Conservation (phyloP, 2,797 vertebrate species). For the Darevskia nairensis region DNA sequence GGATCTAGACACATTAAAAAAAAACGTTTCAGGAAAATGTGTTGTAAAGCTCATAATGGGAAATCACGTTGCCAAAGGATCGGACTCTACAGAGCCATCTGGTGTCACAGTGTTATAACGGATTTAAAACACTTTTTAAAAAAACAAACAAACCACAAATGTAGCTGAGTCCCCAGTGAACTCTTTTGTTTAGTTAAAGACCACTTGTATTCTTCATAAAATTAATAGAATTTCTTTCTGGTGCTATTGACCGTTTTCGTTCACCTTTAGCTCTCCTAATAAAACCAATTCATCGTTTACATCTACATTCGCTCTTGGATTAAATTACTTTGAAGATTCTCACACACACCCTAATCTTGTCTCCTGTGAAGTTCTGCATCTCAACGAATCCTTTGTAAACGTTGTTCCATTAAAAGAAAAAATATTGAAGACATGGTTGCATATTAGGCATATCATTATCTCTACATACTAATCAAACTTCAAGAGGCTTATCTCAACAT, state of each 20-base stretch:
- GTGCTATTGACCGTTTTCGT: not conserved
- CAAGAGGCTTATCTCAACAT: not conserved
- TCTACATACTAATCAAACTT: not conserved
- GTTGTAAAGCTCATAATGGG: too few relatives aligned
- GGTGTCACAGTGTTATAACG: too few relatives aligned
- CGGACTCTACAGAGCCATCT: too few relatives aligned
- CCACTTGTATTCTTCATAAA: not conserved
- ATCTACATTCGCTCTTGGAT: not conserved
- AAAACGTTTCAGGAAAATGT: too few relatives aligned
- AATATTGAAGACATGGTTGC: not conserved
- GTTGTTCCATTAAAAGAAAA: not conserved
- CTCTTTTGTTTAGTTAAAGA: too few relatives aligned
- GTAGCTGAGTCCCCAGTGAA: too few relatives aligned
- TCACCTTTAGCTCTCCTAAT: not conserved
- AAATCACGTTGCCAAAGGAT: too few relatives aligned
- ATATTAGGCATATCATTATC: not conserved
- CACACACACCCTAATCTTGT: not conserved
- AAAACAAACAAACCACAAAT: not conserved
- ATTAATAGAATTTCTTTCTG: not conserved
- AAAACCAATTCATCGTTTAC: not conserved
- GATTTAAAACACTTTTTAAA: not conserved
- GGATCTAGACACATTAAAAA: too few relatives aligned
- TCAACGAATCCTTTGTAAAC: not conserved
- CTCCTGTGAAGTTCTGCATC: not conserved
- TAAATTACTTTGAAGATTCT: not conserved